Conservation (phyloP, 2,888 invertebrate species). For the Ephialtes manifestator region DNA sequence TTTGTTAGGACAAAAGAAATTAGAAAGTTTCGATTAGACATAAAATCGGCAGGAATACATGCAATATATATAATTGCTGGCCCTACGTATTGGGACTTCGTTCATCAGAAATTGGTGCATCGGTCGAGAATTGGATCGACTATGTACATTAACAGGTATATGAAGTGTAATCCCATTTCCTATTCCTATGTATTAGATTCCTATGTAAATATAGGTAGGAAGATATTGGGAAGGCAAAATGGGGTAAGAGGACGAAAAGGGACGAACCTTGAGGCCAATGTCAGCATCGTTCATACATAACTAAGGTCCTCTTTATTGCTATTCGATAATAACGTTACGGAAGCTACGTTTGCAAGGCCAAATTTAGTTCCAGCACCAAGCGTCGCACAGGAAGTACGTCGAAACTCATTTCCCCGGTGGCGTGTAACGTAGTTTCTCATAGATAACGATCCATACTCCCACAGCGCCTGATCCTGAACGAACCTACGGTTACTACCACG, state of each 20-base stretch:
- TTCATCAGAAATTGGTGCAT: neutral
- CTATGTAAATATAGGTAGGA: constrained; percentile 20
- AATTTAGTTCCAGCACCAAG: constrained; percentile 12
- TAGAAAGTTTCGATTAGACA: no score
- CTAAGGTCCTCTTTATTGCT: constrained; percentile 34
- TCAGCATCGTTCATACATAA: constrained; percentile 38
- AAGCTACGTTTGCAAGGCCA: constrained; percentile 11
- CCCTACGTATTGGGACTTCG: neutral
- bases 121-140: neutral
- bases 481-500: neutral
- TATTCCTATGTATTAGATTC: constrained; percentile 4
- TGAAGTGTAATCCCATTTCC: constrained; percentile 30
- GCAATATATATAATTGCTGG: no score
- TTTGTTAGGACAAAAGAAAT: no score
- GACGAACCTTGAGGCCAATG: constrained; percentile 20
- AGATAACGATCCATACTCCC: constrained; percentile 50
- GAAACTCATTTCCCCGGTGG: constrained; percentile 60
- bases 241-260: neutral
- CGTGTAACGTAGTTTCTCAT: constrained; percentile 54
- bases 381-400: constrained; percentile 44
- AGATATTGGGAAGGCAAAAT: neutral
- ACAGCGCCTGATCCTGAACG: constrained; percentile 46
- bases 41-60: no score
- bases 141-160: neutral
- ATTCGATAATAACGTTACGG: constrained; percentile 50